Percentiles rank a stretch among this genome's conserved stretches.
Evolutionary conservation across 2,797 vertebrate species (phyloP).

Genomic region (Hypotaenidia philippensis): DNA sequence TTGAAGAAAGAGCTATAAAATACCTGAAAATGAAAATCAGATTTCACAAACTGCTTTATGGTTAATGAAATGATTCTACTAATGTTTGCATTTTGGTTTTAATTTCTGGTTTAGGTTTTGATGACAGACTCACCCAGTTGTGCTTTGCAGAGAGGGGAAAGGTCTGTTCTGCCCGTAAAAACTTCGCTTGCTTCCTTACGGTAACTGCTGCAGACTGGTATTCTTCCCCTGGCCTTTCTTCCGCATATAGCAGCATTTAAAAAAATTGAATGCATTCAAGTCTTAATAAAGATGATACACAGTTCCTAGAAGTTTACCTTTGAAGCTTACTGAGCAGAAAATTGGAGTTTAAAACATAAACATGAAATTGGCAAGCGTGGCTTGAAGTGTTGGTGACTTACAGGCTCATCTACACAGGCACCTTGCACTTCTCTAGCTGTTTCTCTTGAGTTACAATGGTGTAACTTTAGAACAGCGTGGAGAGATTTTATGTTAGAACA

Average conservation of each 20-base stretch:
- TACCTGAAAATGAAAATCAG: neutral
- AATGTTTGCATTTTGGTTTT: neutral
- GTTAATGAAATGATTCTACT: neutral
- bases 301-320: neutral
- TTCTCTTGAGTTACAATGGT: neutral
- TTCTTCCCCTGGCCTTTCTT: neutral
- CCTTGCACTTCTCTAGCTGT: neutral
- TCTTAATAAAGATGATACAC: neutral
- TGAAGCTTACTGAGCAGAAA: neutral
- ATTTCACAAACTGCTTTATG: constrained; percentile 6
- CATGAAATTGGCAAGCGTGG: fast-evolving
- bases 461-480: neutral
- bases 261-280: neutral
- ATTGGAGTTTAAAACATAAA: neutral
- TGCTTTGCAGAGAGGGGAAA: neutral
- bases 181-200: neutral
- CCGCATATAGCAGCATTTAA: neutral
- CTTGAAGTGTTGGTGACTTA: neutral
- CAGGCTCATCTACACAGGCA: neutral
- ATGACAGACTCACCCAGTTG: neutral
- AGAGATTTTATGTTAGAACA: neutral
- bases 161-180: neutral
- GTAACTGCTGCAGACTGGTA: neutral
- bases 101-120: neutral
- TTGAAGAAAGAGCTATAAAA: neutral